phyloP scores from a whole-genome alignment of 2,797 vertebrate genomes.

The Sebastes melanostomus region DNA sequence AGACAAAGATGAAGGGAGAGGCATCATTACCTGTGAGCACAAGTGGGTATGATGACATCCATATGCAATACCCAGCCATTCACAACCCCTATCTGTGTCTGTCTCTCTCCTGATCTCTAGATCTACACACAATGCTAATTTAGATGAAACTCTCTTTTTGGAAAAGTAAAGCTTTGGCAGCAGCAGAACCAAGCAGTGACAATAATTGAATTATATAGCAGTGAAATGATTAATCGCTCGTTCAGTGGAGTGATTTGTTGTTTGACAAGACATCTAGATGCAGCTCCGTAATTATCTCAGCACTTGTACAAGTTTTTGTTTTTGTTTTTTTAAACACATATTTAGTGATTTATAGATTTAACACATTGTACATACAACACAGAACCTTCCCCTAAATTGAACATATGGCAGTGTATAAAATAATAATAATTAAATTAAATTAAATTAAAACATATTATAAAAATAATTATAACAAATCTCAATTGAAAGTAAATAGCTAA shows the following conservation, averaged over 20 bases:
- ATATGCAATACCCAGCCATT: conserved; percentile 35
- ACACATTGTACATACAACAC: too few species aligned
- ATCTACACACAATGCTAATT: background rate
- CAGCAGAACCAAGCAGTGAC: background rate
- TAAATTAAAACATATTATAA: too few species aligned
- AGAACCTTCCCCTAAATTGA: too few species aligned
- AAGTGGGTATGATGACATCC: conserved; percentile 55
- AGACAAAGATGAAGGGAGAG: conserved; percentile 37
- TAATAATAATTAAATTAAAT: background rate
- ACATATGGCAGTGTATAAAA: too few species aligned
- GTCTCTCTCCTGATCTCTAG: background rate
- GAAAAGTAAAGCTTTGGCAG: background rate
- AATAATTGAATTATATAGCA: background rate
- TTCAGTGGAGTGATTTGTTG: too few species aligned
- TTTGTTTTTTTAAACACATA: too few species aligned
- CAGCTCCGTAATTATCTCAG: background rate
- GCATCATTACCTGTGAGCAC: conserved; percentile 57
- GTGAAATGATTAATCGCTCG: background rate
- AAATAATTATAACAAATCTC: too few species aligned
- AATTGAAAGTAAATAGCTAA: too few species aligned
- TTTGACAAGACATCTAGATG: background rate
- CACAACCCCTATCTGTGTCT: background rate
- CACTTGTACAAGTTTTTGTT: too few species aligned
- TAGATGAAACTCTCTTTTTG: background rate
- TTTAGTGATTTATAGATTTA: too few species aligned